Base-by-base conservation (phyloP, 2,113 vertebrate genomes). In the Serinus canaria region DNA sequence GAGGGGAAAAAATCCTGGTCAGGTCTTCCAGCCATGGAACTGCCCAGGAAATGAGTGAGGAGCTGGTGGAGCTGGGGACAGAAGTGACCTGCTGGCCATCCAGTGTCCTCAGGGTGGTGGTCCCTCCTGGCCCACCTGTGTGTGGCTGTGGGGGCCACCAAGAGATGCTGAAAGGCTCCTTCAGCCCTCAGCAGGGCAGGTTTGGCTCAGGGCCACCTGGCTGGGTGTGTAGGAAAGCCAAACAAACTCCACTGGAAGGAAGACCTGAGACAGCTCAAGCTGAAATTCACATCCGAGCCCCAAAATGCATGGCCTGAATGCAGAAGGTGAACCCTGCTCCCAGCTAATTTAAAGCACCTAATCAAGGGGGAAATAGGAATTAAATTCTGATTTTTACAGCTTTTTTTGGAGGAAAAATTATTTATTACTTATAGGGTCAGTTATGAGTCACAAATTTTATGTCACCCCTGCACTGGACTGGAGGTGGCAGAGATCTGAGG, bases 111-210 rank as follows among this genome's bases (percentile, higher is more conserved):
- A 14, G 25, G 81, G 33, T 33, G 85, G 19, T 31, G 64, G 77
- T 78, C 28, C 69, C 93, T 78, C 90, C 52, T 18, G n/a, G 28
- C 73, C 66, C 78, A 37, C 0, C 9, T 79, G 70, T 79, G 82
- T 30, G 6, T 49, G 73, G 7, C 58, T 44, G 49, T 47, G 90
- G 77, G 91, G 75, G 67, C 2, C 1, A 62, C 96, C 95, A 94
- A 44, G 50, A 73, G 58, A 1, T 19, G 8, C 82, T 96, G 92
- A 94, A 96, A 95, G 90, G 90, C 66, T 76, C 87, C n/a, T 90
- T 89, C 92, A 97, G 69, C 44, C 90, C 66, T 53, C 6, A 64
- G 86, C 78, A 80, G 87, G 62, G 77, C 52, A 68, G 69, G 11
- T 15, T 70, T 91, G 93, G 94, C 89, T 37, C 41, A 4, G 49